These are phyloP conservation scores for Oreochromis mossambicus DNA, from an alignment of 2,797 vertebrate species.

Conservation along the genomic window DNA sequence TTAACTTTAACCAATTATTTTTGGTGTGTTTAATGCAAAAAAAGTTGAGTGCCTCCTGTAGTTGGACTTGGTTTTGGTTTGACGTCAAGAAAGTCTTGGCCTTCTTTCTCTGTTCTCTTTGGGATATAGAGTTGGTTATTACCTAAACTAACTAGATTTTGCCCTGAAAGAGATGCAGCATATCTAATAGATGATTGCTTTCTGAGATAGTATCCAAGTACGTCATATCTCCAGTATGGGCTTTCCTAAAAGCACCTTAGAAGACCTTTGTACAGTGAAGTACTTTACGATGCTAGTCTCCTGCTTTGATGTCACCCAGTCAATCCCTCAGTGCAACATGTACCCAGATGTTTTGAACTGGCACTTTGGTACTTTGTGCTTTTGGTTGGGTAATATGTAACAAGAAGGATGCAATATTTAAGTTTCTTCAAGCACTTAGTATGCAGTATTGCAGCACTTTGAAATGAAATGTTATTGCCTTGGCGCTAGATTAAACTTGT, in stretches of 20 bases:
- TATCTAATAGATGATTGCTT: conserved; percentile 24
- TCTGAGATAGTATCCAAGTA: conserved; percentile 18
- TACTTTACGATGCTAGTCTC: conserved; percentile 18
- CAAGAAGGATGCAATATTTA: conserved; percentile 11
- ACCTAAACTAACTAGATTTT: conserved; percentile 17
- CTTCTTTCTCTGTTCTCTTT: background rate
- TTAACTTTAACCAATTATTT: conserved; percentile 13
- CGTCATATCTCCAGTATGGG: conserved; percentile 30
- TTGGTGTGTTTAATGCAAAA: conserved; percentile 39
- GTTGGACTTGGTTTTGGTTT: conserved; percentile 28
- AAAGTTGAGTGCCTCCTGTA: conserved; percentile 50
- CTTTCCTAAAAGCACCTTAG: conserved; percentile 63
- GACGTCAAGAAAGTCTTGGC: background rate
- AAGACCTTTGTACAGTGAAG: conserved; percentile 26
- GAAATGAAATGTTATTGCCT: conserved; percentile 44
- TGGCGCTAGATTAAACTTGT: conserved; percentile 27
- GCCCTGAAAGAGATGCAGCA: conserved; percentile 24
- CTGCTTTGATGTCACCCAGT: conserved; percentile 34
- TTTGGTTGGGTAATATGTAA: conserved; percentile 30
- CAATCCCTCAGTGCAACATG: conserved; percentile 19
- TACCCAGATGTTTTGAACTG: conserved; percentile 38
- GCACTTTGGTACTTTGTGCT: conserved; percentile 47
- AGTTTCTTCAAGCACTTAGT: conserved; percentile 54
- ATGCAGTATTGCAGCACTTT: conserved; percentile 65
- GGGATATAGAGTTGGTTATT: background rate